A percentile compares a stretch with the other conserved stretches of the same genome.
phyloP scores from a whole-genome alignment of 1,140 invertebrate genomes.

The Drosophila dunni region DNA sequence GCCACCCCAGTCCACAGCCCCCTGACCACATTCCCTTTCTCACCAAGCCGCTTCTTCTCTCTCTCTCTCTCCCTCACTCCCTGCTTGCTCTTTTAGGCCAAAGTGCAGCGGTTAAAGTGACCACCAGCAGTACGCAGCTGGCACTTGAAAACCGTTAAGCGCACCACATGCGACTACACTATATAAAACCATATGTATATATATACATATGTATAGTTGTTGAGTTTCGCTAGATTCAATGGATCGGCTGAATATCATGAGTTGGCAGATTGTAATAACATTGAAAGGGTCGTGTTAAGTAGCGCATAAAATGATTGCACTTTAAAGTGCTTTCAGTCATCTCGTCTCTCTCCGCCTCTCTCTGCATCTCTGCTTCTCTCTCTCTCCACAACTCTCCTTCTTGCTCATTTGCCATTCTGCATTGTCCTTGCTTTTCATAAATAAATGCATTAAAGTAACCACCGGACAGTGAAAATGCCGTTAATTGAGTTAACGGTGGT shows the following conservation, averaged over 20 bases:
- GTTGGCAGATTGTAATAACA: constrained; percentile 40
- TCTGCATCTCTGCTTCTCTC: background rate
- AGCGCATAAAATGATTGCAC: constrained; percentile 46
- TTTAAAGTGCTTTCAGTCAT: constrained; percentile 29
- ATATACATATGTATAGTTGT: background rate
- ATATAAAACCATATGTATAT: too few relatives aligned
- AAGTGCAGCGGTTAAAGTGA: constrained; percentile 34
- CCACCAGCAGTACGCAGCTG: constrained; percentile 12
- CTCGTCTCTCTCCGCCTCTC: background rate
- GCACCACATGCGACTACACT: constrained; percentile 10
- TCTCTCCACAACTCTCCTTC: background rate
- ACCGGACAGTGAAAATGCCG: constrained; percentile 51
- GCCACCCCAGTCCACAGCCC: background rate
- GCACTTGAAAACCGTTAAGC: constrained; percentile 37
- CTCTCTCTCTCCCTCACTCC: background rate
- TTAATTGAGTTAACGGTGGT: constrained; percentile 68
- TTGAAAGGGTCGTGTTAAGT: constrained; percentile 33
- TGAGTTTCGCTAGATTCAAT: background rate
- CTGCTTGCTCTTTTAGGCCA: background rate
- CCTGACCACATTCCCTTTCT: background rate
- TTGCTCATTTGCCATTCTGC: background rate
- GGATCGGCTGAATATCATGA: background rate
- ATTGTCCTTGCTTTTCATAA: constrained; percentile 29
- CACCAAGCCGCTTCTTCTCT: background rate
- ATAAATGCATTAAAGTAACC: constrained; percentile 49